These are phyloP conservation scores for Buathra laborator DNA, from an alignment of 2,888 invertebrate genomes.

Conservation along the genomic window DNA sequence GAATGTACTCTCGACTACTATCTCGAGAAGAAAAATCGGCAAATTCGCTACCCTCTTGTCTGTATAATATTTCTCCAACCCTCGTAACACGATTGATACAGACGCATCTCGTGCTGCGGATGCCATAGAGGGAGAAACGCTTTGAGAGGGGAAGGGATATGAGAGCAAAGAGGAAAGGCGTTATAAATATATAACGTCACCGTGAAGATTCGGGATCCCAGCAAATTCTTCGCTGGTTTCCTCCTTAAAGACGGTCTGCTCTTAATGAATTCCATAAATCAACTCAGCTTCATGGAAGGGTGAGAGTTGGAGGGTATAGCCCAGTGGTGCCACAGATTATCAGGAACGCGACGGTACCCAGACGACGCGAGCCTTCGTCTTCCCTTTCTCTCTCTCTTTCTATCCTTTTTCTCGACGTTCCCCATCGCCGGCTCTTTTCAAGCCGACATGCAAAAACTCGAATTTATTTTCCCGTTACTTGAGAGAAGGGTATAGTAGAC, in stretches of 20 bases:
- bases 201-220: not conserved
- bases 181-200: too few species aligned
- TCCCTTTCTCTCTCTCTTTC: not conserved
- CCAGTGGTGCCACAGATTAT: constrained; percentile 50
- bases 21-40: constrained; percentile 9
- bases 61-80: not conserved
- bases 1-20: not conserved
- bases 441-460: constrained; percentile 37
- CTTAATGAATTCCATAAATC: constrained; percentile 71
- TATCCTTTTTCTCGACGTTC: constrained; percentile 17
- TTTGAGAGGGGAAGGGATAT: not conserved
- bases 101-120: not conserved
- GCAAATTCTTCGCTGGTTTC: constrained; percentile 27
- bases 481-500: not conserved
- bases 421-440: constrained; percentile 18
- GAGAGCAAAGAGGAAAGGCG: too few species aligned
- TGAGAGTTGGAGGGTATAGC: not conserved
- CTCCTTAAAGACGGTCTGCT: constrained; percentile 42
- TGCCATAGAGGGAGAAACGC: not conserved
- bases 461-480: constrained; percentile 60
- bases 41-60: constrained; percentile 4
- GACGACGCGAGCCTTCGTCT: constrained; percentile 26
- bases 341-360: constrained; percentile 30
- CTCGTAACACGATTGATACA: constrained; percentile 29
- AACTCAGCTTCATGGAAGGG: constrained; percentile 39